A percentile compares a stretch with the other conserved stretches of the same genome.
phyloP scores from a whole-genome alignment of 2,113 vertebrate species.

The Pedetes capensis region DNA sequence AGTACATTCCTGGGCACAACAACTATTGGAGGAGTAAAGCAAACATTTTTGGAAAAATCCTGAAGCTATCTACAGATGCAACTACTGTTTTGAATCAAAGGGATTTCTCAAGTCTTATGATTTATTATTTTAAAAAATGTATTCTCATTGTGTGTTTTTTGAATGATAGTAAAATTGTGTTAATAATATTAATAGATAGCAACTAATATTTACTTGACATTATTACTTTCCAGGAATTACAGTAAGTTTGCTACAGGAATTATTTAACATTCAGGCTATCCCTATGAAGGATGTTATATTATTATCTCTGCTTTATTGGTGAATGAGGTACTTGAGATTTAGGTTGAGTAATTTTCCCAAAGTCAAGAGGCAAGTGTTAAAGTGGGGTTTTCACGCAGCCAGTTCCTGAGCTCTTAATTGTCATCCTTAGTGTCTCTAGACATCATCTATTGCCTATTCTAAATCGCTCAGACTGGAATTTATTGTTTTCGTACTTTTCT shows the following conservation, averaged over 20 bases:
- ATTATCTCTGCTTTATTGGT: not conserved
- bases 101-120: not conserved
- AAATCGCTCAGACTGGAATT: not conserved
- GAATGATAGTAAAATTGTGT: not conserved
- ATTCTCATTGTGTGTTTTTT: not conserved
- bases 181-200: not conserved
- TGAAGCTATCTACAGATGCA: not conserved
- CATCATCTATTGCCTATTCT: not conserved
- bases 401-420: not conserved
- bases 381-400: not conserved
- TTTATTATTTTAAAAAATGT: not conserved
- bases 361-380: not conserved
- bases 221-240: not conserved
- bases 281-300: not conserved
- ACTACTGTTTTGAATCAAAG: not conserved
- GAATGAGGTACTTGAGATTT: not conserved
- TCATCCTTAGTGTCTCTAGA: not conserved
- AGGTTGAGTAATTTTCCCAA: not conserved
- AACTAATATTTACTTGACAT: not conserved
- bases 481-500: not conserved
- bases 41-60: not conserved
- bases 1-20: not conserved
- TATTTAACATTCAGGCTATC: not conserved
- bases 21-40: not conserved
- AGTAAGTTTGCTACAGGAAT: not conserved